Conservation (phyloP, 2,113 vertebrate genomes). For the Colistium nudipinnis region DNA sequence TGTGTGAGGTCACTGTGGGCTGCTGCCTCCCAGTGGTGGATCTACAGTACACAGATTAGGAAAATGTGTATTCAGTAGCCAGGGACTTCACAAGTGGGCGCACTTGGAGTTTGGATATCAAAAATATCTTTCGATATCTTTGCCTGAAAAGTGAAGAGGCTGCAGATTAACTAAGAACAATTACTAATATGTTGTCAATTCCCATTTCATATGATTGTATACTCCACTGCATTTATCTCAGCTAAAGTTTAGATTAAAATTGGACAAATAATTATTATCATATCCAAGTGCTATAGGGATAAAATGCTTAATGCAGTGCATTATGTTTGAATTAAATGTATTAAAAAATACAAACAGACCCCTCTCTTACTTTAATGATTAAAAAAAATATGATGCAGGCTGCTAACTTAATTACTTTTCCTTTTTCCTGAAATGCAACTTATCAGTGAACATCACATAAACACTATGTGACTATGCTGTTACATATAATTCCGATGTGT, state of each 20-base stretch:
- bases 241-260: no score
- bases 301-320: neutral
- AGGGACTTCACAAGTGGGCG: neutral
- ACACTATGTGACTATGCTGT: neutral
- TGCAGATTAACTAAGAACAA: neutral
- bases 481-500: neutral
- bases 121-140: neutral
- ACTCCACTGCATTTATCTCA: no score
- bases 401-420: no score
- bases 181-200: neutral
- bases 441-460: no score
- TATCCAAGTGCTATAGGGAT: neutral
- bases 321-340: no score
- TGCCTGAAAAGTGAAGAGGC: neutral
- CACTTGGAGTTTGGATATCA: constrained; percentile 4
- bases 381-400: no score
- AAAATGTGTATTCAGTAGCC: no score
- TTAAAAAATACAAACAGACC: constrained; percentile 11
- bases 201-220: no score
- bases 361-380: no score
- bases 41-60: neutral
- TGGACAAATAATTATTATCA: neutral
- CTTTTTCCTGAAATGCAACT: no score
- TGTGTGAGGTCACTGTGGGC: constrained; percentile 41
- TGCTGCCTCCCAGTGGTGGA: constrained; percentile 76